Evolutionary conservation across 1,140 invertebrate genomes (phyloP).

Genomic region (Coelopa frigida): DNA sequence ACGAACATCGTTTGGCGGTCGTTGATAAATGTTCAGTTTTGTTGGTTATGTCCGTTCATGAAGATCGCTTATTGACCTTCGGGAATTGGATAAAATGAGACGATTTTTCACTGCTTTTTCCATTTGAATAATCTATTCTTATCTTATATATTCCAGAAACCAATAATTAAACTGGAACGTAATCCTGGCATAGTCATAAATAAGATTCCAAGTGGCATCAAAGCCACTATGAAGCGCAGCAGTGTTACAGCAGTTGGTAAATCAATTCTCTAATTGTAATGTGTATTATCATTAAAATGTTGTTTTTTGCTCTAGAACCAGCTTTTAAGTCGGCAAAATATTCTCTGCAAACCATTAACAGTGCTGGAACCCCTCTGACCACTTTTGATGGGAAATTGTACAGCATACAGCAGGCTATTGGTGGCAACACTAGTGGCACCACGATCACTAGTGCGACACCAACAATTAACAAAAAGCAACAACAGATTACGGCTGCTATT

Average conservation of each 20-base stretch:
- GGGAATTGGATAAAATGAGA: too few species aligned
- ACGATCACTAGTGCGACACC: neutral
- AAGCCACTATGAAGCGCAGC: constrained; percentile 27
- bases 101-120: too few species aligned
- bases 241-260: constrained; percentile 2
- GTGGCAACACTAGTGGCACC: neutral
- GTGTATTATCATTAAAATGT: neutral
- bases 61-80: too few species aligned
- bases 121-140: too few species aligned
- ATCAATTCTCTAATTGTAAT: neutral
- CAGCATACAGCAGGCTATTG: constrained; percentile 12
- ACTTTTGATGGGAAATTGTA: constrained; percentile 18
- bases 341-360: constrained; percentile 18
- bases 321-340: constrained; percentile 27
- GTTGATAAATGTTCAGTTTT: too few species aligned
- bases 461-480: constrained; percentile 3
- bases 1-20: too few species aligned
- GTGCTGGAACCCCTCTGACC: constrained; percentile 11
- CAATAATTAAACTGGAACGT: constrained; percentile 17
- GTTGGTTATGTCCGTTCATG: too few species aligned
- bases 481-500: constrained; percentile 27
- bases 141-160: neutral
- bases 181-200: constrained; percentile 21
- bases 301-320: constrained; percentile 1
- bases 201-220: constrained; percentile 26